phyloP scores from a whole-genome alignment of 1,140 invertebrate species.

The Heliconius nattereri region DNA sequence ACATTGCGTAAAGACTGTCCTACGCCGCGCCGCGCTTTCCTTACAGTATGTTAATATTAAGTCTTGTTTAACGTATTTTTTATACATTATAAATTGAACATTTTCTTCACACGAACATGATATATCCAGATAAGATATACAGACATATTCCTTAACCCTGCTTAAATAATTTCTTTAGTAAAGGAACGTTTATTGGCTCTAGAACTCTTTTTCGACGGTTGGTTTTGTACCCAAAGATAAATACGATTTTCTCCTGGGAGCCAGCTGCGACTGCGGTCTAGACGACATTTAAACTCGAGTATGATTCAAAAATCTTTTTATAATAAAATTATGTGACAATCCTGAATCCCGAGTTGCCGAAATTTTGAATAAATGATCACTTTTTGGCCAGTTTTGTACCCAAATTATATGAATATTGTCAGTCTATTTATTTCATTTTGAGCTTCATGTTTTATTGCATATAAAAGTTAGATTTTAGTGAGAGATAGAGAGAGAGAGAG shows the following conservation, averaged over 20 bases:
- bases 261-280: slow-evolving; percentile 14
- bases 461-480: too few relatives aligned
- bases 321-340: slow-evolving; percentile 5
- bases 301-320: background rate
- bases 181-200: background rate
- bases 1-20: too few relatives aligned
- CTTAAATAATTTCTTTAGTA: background rate
- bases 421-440: too few relatives aligned
- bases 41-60: too few relatives aligned
- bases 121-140: background rate
- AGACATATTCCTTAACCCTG: background rate
- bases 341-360: background rate
- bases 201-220: slow-evolving; percentile 2
- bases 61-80: too few relatives aligned
- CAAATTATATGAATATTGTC: too few relatives aligned
- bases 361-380: background rate
- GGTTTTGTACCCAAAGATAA: slow-evolving; percentile 4
- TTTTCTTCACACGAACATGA: background rate
- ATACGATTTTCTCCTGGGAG: slow-evolving; percentile 11
- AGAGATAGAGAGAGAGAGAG: too few relatives aligned
- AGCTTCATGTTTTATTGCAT: too few relatives aligned
- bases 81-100: too few relatives aligned
- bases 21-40: too few relatives aligned
- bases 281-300: slow-evolving; percentile 11
- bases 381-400: background rate